Evolutionary conservation across 2,797 vertebrate species (phyloP), one percentile per base, ranked within the genome.

Genomic region (Chiroxiphia lanceolata): DNA sequence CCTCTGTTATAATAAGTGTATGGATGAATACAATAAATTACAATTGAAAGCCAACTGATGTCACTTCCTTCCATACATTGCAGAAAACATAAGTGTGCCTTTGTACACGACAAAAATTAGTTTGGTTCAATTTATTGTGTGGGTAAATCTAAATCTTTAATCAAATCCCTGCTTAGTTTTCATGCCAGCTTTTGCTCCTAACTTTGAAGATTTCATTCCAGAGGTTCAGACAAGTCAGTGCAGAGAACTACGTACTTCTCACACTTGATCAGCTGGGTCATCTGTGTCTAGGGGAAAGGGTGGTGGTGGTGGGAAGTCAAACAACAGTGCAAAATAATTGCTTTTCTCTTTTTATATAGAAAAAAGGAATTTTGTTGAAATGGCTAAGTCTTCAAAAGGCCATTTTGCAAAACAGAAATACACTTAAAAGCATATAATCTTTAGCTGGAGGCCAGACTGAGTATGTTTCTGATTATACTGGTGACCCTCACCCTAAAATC

Each of bases 401-500:
- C 93, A 95, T 96, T 97, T 97, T 77, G 59, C 92, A 94, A 97
- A 96, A 89, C 94, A 95, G 90, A 96, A 97, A 97, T 97, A 95
- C 90, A 97, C 97, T 98, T 97, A 97, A 97, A 98, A 98, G 98
- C 97, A 86, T 94, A 96, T 97, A 95, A 90, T 94, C 96, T 96
- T 94, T 98, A 91, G 97, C 98, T 98, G 94, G 96, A 98, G 98
- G 97, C 97, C 97, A 97, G 96, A 94, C 93, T 93, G 63, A 93
- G 96, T 97, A 95, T 98, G 98, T 98, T 98, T 98, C 98, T 98
- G 97, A 98, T 98, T 98, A 98, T 91, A 82, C 78, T 51, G 89
- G 81, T 98, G 98, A 98, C 98, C 98, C 97, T 98, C 96, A 97
- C 97, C 98, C 98, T 94, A 94, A 95, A 97, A 97, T 97, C 96